phyloP scores from a whole-genome alignment of 92 coral and sea anemone genomes.

The Porites rus region DNA sequence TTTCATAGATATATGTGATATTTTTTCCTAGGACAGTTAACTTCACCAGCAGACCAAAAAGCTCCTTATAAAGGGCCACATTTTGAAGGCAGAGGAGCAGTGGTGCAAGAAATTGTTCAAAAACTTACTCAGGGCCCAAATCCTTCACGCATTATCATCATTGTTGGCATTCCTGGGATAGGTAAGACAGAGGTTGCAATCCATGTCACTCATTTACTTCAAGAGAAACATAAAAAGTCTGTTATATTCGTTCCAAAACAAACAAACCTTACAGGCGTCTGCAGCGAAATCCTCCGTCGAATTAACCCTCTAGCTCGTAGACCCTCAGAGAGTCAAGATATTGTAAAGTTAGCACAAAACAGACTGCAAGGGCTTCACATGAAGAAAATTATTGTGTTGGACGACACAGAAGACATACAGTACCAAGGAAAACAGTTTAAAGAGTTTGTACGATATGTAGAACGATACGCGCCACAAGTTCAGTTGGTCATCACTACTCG shows the following conservation, averaged over 20 bases:
- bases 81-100: conserved; percentile 22
- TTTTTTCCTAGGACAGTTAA: neutral
- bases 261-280: conserved; percentile 14
- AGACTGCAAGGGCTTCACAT: conserved; percentile 2
- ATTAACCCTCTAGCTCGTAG: conserved; percentile 2
- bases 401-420: conserved; percentile 67
- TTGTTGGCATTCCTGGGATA: conserved; percentile 61
- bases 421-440: conserved; percentile 22
- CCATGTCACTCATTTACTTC: conserved; percentile 32
- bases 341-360: conserved; percentile 29
- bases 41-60: neutral
- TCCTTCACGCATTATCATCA: conserved; percentile 13
- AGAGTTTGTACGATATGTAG: neutral
- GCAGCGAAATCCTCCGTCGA: conserved; percentile 45
- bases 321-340: conserved; percentile 32
- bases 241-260: conserved; percentile 40
- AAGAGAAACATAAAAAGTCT: neutral
- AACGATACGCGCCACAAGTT: neutral
- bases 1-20: no score
- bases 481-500: conserved; percentile 32
- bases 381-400: conserved; percentile 53
- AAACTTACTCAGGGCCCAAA: conserved; percentile 5
- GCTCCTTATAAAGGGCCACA: neutral
- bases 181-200: conserved; percentile 63
- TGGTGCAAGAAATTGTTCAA: neutral